Percentiles rank a stretch among this genome's conserved stretches.
Evolutionary conservation across 2,797 vertebrate species (phyloP).

Genomic region (Babyrousa celebensis): DNA sequence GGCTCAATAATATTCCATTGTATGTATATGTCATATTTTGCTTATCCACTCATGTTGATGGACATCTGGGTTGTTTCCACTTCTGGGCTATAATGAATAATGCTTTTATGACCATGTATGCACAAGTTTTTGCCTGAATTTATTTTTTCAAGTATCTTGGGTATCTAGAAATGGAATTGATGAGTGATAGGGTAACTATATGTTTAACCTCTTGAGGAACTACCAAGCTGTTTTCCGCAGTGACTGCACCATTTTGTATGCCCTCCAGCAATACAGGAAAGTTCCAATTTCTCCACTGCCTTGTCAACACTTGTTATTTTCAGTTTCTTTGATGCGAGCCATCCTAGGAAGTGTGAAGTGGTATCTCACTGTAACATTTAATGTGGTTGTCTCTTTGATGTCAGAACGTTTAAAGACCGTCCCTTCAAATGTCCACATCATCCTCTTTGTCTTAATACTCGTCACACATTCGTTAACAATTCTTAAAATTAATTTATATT

Average conservation of each 20-base stretch:
- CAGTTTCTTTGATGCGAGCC: slow-evolving; percentile 14
- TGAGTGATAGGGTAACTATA: background rate
- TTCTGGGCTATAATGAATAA: background rate
- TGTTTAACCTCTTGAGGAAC: background rate
- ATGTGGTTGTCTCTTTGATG: background rate
- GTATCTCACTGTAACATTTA: background rate
- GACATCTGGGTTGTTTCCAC: background rate
- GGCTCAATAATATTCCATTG: background rate
- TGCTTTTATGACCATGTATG: background rate
- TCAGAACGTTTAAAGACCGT: background rate
- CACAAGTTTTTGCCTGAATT: background rate
- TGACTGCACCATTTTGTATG: background rate
- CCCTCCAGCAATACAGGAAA: background rate
- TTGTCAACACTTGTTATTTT: background rate
- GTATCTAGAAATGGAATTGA: background rate
- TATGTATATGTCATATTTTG: background rate
- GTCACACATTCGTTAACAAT: background rate
- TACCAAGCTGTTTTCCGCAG: background rate
- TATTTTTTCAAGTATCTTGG: background rate
- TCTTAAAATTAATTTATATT: slow-evolving; percentile 29
- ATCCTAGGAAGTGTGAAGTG: background rate
- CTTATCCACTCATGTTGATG: background rate
- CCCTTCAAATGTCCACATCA: background rate
- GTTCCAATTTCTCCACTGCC: background rate
- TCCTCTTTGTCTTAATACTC: background rate